These are phyloP conservation scores for Cossypha niveicapilla DNA, from an alignment of 2,797 vertebrate genomes.

Conservation along the genomic window DNA sequence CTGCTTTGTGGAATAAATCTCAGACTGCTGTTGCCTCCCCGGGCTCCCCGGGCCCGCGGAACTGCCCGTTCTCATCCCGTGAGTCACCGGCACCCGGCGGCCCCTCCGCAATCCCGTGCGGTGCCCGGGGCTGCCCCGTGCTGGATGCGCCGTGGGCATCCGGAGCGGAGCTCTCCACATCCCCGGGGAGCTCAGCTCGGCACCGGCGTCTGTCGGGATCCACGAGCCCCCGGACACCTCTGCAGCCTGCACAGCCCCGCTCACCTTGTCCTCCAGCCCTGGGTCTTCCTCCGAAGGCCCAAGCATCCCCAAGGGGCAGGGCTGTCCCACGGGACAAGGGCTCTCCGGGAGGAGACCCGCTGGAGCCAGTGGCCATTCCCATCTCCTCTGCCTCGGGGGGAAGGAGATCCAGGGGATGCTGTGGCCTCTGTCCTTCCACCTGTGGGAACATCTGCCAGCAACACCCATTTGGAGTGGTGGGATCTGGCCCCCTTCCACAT, in stretches of 20 bases:
- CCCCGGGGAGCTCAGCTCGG: background rate
- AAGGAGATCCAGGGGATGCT: background rate
- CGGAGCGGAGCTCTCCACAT: background rate
- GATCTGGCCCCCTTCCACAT: background rate
- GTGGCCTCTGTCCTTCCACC: background rate
- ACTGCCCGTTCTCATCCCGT: constrained; percentile 37
- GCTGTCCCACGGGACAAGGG: background rate
- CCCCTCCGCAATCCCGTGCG: accelerated
- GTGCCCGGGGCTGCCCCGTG: background rate
- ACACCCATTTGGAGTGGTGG: background rate
- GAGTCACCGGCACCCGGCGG: background rate
- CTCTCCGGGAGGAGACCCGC: background rate
- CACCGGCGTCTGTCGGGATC: accelerated
- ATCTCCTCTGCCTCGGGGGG: background rate
- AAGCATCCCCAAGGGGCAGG: background rate
- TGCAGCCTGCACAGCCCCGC: background rate
- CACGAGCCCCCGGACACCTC: background rate
- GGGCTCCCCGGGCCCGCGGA: background rate
- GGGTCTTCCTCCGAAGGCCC: background rate
- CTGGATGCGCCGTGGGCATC: accelerated
- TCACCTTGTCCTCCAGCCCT: background rate
- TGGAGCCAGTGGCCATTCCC: background rate
- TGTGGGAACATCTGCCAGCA: background rate
- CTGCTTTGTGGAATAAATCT: constrained; percentile 58
- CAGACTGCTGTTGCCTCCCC: constrained; percentile 56